Percentiles rank a stretch among this genome's conserved stretches.
Conservation (phyloP, 2,888 invertebrate species). For the Harpalus rufipes region DNA sequence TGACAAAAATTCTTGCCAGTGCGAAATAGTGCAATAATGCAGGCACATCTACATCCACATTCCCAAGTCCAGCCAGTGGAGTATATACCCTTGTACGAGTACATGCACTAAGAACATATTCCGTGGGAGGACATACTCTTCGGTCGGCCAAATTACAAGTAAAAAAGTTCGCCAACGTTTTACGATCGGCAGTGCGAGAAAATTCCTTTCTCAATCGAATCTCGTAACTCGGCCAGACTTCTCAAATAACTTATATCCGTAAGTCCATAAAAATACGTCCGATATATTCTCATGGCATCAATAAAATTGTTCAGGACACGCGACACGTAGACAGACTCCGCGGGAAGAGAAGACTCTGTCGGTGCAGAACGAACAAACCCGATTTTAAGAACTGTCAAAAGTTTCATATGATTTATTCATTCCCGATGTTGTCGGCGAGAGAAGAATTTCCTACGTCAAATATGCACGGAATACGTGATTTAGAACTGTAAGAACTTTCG, state of each 20-base stretch:
- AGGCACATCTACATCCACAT: constrained; percentile 20
- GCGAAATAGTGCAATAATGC: constrained; percentile 31
- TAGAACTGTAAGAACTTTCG: constrained; percentile 63
- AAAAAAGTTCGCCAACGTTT: constrained; percentile 56
- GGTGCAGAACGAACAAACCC: constrained; percentile 60
- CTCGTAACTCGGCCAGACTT: constrained; percentile 61
- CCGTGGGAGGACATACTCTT: constrained; percentile 28
- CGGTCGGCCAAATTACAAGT: constrained; percentile 61
- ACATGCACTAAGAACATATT: constrained; percentile 30
- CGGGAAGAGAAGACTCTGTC: constrained; percentile 26
- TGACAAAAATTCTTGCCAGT: constrained; percentile 10
- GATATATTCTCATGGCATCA: constrained; percentile 66
- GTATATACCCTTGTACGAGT: constrained; percentile 34
- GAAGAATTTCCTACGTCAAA: constrained; percentile 65
- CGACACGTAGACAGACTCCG: constrained; percentile 53
- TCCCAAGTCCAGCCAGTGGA: constrained; percentile 13
- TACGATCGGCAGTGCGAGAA: constrained; percentile 64
- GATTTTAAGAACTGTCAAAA: constrained; percentile 67
- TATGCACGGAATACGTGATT: constrained; percentile 67
- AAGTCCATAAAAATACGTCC: constrained; percentile 67
- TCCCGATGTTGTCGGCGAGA: constrained; percentile 62
- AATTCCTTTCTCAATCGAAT: constrained; percentile 65
- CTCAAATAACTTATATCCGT: constrained; percentile 67
- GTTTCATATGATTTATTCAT: constrained; percentile 67
- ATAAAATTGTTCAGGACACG: constrained; percentile 65